Conservation (phyloP, 2,888 invertebrate species). For the Antheraea yamamai region DNA sequence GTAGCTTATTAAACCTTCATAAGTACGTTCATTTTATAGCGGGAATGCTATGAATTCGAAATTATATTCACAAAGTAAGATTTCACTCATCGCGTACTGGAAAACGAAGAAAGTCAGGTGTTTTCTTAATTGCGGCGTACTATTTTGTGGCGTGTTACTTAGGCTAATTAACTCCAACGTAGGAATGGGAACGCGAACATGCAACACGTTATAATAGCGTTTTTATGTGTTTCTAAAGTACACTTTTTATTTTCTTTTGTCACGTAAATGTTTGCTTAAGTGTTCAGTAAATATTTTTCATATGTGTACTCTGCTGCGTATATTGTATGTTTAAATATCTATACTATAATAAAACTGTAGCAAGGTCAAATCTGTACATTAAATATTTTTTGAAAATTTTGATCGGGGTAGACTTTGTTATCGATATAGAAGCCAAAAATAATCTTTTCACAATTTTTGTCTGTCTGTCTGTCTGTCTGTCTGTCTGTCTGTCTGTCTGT, state of each 20-base stretch:
- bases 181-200: slow-evolving; percentile 48
- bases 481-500: too few relatives aligned
- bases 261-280: slow-evolving; percentile 18
- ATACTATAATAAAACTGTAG: too few relatives aligned
- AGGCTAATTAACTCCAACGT: slow-evolving; percentile 53
- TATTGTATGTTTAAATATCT: neutral
- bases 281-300: neutral
- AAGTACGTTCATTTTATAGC: neutral
- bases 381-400: too few relatives aligned
- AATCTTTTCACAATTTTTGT: too few relatives aligned
- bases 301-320: neutral
- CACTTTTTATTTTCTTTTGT: slow-evolving; percentile 21
- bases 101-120: slow-evolving; percentile 45
- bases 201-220: slow-evolving; percentile 37
- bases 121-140: slow-evolving; percentile 51
- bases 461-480: too few relatives aligned
- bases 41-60: slow-evolving; percentile 29
- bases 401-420: too few relatives aligned
- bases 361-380: too few relatives aligned
- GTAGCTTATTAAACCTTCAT: too few relatives aligned
- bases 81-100: slow-evolving; percentile 42
- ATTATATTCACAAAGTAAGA: slow-evolving; percentile 43
- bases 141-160: slow-evolving; percentile 56
- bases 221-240: slow-evolving; percentile 26
- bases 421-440: too few relatives aligned